These are phyloP conservation scores for Psephotus haematonotus DNA, from an alignment of 2,113 vertebrate species.

Conservation along the genomic window DNA sequence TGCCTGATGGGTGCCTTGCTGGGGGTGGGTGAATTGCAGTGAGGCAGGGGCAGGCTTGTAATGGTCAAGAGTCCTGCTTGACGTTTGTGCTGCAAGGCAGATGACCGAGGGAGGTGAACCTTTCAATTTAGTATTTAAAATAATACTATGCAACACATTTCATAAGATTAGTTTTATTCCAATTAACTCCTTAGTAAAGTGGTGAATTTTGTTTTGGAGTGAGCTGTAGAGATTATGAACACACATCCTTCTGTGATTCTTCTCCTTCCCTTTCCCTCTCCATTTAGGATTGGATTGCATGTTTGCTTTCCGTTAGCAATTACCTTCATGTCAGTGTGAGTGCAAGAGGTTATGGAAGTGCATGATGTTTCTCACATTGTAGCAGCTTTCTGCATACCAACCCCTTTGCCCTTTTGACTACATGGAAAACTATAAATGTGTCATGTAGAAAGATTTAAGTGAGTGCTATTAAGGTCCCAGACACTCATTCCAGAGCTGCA, in stretches of 20 bases:
- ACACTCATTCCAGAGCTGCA: constrained; percentile 3
- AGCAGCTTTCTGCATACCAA: constrained; percentile 35
- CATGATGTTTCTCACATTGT: constrained; percentile 34
- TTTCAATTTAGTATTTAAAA: neutral
- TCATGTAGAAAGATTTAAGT: constrained; percentile 35
- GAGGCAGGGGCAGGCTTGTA: neutral
- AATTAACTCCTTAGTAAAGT: neutral
- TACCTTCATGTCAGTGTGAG: neutral
- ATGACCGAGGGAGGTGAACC: neutral
- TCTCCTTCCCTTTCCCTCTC: rapidly evolving
- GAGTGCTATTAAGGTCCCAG: constrained; percentile 17
- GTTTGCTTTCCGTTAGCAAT: neutral
- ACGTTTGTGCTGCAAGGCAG: neutral
- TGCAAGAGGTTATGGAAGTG: constrained; percentile 9
- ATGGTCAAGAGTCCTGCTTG: neutral
- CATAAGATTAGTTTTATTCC: neutral
- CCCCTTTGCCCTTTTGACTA: constrained; percentile 5
- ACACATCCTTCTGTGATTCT: neutral
- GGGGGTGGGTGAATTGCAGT: neutral
- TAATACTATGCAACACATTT: neutral
- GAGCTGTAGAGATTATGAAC: neutral
- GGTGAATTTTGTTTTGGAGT: neutral
- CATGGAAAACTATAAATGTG: constrained; percentile 41
- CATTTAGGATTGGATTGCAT: neutral
- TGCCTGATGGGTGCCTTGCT: neutral